phyloP scores from a whole-genome alignment of 2,113 vertebrate genomes.

The Motacilla tschutschensis region DNA sequence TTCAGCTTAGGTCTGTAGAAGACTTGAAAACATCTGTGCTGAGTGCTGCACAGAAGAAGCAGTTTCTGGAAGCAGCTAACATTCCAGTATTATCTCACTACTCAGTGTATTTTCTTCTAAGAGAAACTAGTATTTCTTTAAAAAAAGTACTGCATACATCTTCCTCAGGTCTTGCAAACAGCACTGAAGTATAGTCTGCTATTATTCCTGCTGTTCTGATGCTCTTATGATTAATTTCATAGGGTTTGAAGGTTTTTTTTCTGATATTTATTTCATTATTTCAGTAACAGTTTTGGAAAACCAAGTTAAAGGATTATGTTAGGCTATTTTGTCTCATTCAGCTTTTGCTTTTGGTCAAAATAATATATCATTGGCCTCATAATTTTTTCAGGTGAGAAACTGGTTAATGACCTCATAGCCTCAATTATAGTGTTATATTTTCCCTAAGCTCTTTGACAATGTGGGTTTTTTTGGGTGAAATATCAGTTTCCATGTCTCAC shows the following conservation, averaged over 20 bases:
- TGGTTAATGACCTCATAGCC: not conserved
- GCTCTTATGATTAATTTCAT: not conserved
- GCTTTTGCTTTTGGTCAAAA: not conserved
- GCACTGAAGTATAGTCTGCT: not conserved
- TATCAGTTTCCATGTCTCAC: not conserved
- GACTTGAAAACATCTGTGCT: not conserved
- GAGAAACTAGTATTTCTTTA: not conserved
- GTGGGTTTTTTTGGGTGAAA: not conserved
- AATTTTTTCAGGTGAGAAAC: not conserved
- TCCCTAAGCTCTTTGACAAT: not conserved
- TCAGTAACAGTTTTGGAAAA: not conserved
- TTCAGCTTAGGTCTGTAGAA: not conserved
- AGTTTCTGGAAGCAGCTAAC: not conserved
- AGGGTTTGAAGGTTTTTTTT: not conserved
- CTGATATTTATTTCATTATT: not conserved
- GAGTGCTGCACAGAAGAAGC: not conserved
- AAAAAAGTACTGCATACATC: not conserved
- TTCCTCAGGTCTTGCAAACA: not conserved
- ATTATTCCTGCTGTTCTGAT: not conserved
- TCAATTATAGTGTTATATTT: not conserved
- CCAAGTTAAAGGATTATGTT: not conserved
- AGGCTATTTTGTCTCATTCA: not conserved
- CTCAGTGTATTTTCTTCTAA: not conserved
- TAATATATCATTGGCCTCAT: not conserved
- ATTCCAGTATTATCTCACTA: not conserved